Conservation (phyloP, 2,113 vertebrate genomes). For the Amazona vittata region DNA sequence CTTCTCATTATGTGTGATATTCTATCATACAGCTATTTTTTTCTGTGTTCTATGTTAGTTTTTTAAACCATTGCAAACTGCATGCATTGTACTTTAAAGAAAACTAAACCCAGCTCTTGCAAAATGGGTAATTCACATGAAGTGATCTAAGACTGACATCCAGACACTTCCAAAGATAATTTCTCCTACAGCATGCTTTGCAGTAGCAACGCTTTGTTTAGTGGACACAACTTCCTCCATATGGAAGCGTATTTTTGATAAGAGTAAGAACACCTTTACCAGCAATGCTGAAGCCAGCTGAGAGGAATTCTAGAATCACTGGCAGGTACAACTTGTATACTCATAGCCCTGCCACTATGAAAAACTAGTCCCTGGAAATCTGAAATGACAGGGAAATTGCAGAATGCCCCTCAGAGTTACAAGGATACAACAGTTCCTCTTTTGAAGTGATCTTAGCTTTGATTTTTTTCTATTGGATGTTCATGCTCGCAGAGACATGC, state of each 20-base stretch:
- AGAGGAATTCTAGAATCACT: constrained; percentile 29
- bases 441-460: constrained; percentile 40
- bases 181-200: background rate
- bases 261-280: constrained; percentile 36
- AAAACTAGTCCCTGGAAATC: constrained; percentile 31
- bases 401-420: background rate
- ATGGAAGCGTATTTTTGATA: constrained; percentile 45
- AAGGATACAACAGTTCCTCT: constrained; percentile 1
- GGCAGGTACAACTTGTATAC: background rate
- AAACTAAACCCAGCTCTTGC: background rate
- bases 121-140: background rate
- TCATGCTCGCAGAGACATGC: background rate
- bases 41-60: background rate
- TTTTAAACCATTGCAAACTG: background rate
- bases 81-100: background rate
- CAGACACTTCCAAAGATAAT: background rate
- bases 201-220: background rate
- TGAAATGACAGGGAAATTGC: constrained; percentile 20
- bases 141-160: background rate
- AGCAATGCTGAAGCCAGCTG: background rate
- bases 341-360: background rate
- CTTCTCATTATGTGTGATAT: background rate
- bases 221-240: constrained; percentile 25
- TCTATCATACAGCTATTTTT: background rate
- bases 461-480: background rate